A percentile compares a stretch with the other conserved stretches of the same genome.
These are phyloP conservation scores for Enteromius fasciolatus DNA, from an alignment of 2,797 vertebrate species.

Conservation along the genomic window DNA sequence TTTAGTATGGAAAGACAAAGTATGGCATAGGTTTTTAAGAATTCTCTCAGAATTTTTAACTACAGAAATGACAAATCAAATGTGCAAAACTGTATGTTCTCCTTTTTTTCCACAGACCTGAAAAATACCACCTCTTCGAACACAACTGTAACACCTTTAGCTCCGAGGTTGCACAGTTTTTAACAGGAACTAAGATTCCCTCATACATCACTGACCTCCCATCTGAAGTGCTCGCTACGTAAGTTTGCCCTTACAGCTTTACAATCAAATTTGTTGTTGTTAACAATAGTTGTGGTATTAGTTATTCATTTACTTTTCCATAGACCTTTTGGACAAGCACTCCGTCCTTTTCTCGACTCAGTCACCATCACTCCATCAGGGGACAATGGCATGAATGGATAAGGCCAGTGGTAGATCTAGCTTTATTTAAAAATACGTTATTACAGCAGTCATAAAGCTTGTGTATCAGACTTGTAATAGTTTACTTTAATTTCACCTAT, in stretches of 20 bases:
- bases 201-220: constrained; percentile 97
- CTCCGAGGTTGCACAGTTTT: constrained; percentile 96
- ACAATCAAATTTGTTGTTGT: background rate
- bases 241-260: constrained; percentile 71
- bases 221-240: constrained; percentile 96
- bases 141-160: constrained; percentile 99
- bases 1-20: background rate
- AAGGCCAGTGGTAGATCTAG: constrained; percentile 84
- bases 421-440: constrained; percentile 15
- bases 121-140: constrained; percentile 93
- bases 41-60: background rate
- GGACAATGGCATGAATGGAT: constrained; percentile 83
- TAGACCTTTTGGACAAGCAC: constrained; percentile 93
- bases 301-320: constrained; percentile 19
- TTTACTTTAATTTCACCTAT: background rate
- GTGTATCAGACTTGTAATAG: background rate
- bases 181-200: constrained; percentile 92
- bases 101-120: constrained; percentile 78
- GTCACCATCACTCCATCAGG: constrained; percentile 85
- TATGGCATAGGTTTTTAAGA: background rate
- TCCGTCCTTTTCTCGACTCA: constrained; percentile 89
- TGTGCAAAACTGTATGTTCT: background rate
- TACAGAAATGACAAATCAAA: background rate
- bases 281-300: background rate
- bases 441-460: background rate